Percentiles rank a stretch among this genome's conserved stretches.
phyloP scores from a whole-genome alignment of 2,888 invertebrate species.

The Ligdia adustata region DNA sequence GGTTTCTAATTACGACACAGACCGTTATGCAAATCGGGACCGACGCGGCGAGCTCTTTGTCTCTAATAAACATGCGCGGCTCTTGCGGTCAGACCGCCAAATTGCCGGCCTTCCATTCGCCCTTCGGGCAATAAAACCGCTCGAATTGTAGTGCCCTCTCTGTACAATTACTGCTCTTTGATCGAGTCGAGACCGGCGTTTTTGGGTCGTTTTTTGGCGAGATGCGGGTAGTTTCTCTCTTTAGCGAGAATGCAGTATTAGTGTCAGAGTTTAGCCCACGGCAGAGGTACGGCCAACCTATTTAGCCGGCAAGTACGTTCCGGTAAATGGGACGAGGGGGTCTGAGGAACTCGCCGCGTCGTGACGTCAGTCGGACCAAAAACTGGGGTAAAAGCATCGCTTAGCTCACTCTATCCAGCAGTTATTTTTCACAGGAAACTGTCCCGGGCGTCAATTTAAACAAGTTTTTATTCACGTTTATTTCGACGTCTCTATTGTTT shows the following conservation, averaged over 20 bases:
- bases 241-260: slow-evolving; percentile 25
- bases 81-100: slow-evolving; percentile 77
- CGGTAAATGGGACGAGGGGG: slow-evolving; percentile 61
- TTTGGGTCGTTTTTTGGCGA: slow-evolving; percentile 43
- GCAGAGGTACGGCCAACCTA: slow-evolving; percentile 46
- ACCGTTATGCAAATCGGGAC: slow-evolving; percentile 81
- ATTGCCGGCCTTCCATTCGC: slow-evolving; percentile 69
- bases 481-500: slow-evolving; percentile 27
- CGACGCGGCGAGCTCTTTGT: slow-evolving; percentile 68
- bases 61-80: slow-evolving; percentile 82
- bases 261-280: slow-evolving; percentile 25
- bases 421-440: slow-evolving; percentile 68
- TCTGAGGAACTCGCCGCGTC: slow-evolving; percentile 65
- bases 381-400: slow-evolving; percentile 72
- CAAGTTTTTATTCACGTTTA: slow-evolving; percentile 50
- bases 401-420: slow-evolving; percentile 47
- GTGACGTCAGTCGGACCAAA: slow-evolving; percentile 62
- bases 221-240: slow-evolving; percentile 38
- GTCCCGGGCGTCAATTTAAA: slow-evolving; percentile 54
- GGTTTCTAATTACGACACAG: slow-evolving; percentile 83
- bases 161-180: slow-evolving; percentile 69
- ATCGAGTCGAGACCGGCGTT: slow-evolving; percentile 48
- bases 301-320: slow-evolving; percentile 64
- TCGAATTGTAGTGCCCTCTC: slow-evolving; percentile 60
- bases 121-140: slow-evolving; percentile 67